Evolutionary conservation across 2,797 vertebrate genomes (phyloP).

Genomic region (Premnoplex brunnescens): DNA sequence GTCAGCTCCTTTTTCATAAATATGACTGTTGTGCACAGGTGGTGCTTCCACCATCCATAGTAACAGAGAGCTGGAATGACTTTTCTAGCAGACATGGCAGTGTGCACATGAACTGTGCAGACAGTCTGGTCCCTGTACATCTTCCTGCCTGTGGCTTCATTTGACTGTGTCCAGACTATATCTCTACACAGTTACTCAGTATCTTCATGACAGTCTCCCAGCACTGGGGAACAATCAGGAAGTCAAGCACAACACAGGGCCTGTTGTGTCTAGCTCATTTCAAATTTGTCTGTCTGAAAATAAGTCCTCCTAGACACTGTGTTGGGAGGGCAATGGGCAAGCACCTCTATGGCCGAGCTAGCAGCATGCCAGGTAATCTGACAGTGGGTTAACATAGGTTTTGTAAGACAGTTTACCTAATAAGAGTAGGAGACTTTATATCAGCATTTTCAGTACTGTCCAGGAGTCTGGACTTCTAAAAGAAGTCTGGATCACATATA

Average conservation of each 20-base stretch:
- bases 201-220: neutral
- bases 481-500: neutral
- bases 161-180: neutral
- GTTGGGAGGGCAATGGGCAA: neutral
- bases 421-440: neutral
- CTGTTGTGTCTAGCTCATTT: neutral
- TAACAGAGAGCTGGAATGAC: neutral
- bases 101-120: neutral
- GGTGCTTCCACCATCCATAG: neutral
- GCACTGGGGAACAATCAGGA: neutral
- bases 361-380: neutral
- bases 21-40: neutral
- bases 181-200: neutral
- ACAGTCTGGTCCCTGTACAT: neutral
- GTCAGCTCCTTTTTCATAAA: neutral
- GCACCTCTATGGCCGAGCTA: neutral
- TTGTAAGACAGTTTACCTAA: neutral
- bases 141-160: neutral
- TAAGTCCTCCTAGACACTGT: neutral
- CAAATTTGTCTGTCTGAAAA: neutral
- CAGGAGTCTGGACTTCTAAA: neutral
- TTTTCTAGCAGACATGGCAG: neutral
- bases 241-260: neutral
- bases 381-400: neutral
- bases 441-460: neutral